Evolutionary conservation across 1,140 invertebrate species (phyloP).

Genomic region (Drosophila bocqueti): DNA sequence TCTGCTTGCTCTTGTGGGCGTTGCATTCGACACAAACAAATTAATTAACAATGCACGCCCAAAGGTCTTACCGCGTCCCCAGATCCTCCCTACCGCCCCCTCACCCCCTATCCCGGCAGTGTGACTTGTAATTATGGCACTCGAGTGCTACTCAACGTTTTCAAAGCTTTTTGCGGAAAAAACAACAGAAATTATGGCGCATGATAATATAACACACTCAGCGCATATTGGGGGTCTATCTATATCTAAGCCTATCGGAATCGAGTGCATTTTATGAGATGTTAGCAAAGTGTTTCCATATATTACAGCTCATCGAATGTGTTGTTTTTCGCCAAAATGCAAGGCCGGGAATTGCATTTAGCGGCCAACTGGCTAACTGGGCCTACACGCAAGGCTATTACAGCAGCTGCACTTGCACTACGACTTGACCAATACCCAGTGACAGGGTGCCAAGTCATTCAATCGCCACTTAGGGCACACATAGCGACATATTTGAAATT

Average conservation of each 20-base stretch:
- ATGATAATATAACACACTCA: constrained; percentile 52
- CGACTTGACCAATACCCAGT: constrained; percentile 31
- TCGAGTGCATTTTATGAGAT: constrained; percentile 50
- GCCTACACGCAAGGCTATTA: constrained; percentile 32
- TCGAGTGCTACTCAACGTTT: constrained; percentile 70
- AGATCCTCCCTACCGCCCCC: background rate
- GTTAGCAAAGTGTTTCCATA: constrained; percentile 43
- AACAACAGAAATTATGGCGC: constrained; percentile 65
- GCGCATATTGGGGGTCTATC: constrained; percentile 19
- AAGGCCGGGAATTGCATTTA: constrained; percentile 56
- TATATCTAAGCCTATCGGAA: constrained; percentile 40
- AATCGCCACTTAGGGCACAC: background rate
- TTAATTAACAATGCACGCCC: constrained; percentile 78
- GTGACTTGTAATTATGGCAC: constrained; percentile 75
- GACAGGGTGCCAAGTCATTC: background rate
- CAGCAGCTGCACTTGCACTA: constrained; percentile 5
- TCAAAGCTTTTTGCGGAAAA: constrained; percentile 46
- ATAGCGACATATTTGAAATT: background rate
- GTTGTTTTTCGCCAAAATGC: constrained; percentile 50
- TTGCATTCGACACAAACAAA: constrained; percentile 66
- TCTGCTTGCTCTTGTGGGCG: constrained; percentile 42
- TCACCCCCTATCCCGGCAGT: constrained; percentile 12
- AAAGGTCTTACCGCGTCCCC: constrained; percentile 12
- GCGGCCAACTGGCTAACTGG: constrained; percentile 54
- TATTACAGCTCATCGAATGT: constrained; percentile 27